phyloP scores from a whole-genome alignment of 1,140 invertebrate genomes.

The Bemisia tabaci region DNA sequence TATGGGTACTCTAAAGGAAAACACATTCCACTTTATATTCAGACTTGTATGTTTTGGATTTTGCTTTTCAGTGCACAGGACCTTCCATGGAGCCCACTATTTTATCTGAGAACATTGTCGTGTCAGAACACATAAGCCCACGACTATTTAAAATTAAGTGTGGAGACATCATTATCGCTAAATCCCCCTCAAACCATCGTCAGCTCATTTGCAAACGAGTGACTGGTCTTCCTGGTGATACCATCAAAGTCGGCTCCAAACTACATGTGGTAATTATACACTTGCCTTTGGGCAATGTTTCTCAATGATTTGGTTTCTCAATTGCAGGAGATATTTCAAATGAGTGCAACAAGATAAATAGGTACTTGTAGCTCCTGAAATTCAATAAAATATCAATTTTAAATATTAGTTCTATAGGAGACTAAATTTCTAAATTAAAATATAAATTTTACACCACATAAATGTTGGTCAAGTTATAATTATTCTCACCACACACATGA shows the following conservation, averaged over 20 bases:
- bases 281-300: too few relatives aligned
- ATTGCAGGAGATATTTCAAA: constrained; percentile 8
- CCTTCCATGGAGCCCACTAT: constrained; percentile 87
- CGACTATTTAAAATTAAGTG: constrained; percentile 42
- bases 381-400: too few relatives aligned
- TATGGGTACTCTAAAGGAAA: too few relatives aligned
- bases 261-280: constrained; percentile 23
- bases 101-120: constrained; percentile 57
- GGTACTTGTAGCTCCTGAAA: too few relatives aligned
- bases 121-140: constrained; percentile 65
- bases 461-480: too few relatives aligned
- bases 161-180: constrained; percentile 71
- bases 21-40: too few relatives aligned
- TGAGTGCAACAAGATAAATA: too few relatives aligned
- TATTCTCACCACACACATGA: too few relatives aligned
- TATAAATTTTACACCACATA: too few relatives aligned
- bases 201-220: constrained; percentile 78
- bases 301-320: background rate
- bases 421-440: too few relatives aligned
- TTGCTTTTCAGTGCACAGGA: constrained; percentile 64
- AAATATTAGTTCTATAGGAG: too few relatives aligned
- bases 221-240: constrained; percentile 57
- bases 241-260: constrained; percentile 37
- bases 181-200: constrained; percentile 60
- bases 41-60: too few relatives aligned